Base-by-base conservation (phyloP, 1,140 invertebrate genomes). In the Drosophila punjabiensis region DNA sequence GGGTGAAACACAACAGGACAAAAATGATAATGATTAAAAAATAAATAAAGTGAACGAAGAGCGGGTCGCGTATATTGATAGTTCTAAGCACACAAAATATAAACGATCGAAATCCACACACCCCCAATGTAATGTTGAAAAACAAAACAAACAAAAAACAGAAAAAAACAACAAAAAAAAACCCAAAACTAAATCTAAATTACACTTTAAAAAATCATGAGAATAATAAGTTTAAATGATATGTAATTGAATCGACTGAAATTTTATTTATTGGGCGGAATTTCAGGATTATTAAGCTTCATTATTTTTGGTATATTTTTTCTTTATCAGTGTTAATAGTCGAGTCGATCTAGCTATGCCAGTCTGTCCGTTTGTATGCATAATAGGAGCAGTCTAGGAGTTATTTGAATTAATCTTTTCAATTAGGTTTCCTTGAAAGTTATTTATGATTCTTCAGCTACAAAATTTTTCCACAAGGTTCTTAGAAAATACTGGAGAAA, bases 1-100 rank as follows among this genome's bases (percentile, higher is more conserved):
- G 20, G 60, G 84, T 89, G 77, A 80, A 87, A 81, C 76, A 89
- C 76, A 81, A 71, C 32, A 56, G 81, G 83, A 67, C 80, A 83
- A 79, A 77, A 56, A 64, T 45, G 41, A 74, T 73, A 63, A 77
- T 24, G 33, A 58, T 67, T 76, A 59, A 87, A 53, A 68, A 71
- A 16, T 50, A 50, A 50, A 5, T 50, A 47, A 55, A 13, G 63
- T 53, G 60, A 56, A 77, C 64, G 35, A 50, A 10, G 55, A 74
- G 62, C 69, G 67, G 82, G 76, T 53, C 58, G 70, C 84, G 65
- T 78, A 65, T 81, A 88, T 84, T 81, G 71, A 80, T 88, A 87
- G 81, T 77, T 59, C 30, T 87, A 87, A 87, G 83, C 53, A 37
- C 60, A 62, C 52, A 50, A 39, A 39, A 52, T 53, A 41, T 73